phyloP scores from a whole-genome alignment of 2,113 vertebrate species.

The Heptranchias perlo region DNA sequence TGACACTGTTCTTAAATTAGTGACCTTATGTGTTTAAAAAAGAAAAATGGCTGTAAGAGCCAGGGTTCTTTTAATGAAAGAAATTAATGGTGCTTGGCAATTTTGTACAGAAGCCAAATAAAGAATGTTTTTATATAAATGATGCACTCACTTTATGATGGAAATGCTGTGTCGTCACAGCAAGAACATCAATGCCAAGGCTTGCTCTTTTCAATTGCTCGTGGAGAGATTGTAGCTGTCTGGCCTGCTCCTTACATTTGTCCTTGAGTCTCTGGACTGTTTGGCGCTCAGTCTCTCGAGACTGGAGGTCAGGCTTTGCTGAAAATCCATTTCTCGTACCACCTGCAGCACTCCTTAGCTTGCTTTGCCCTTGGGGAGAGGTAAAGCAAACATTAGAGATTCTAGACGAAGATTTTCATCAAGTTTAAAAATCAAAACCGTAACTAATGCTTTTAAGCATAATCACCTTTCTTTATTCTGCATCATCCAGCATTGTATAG shows the following conservation, averaged over 20 bases:
- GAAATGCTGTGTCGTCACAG: conserved; percentile 82
- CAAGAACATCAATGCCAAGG: conserved; percentile 74
- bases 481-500: background rate
- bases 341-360: conserved; percentile 52
- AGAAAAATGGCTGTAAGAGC: background rate
- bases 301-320: conserved; percentile 57
- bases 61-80: background rate
- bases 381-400: conserved; percentile 39
- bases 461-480: background rate
- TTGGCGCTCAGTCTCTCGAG: conserved; percentile 67
- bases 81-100: background rate
- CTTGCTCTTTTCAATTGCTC: conserved; percentile 66
- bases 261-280: conserved; percentile 71
- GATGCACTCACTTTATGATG: conserved; percentile 69
- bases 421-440: background rate
- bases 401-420: background rate
- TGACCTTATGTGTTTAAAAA: background rate
- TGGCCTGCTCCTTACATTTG: conserved; percentile 71
- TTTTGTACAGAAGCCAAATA: background rate
- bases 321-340: conserved; percentile 59
- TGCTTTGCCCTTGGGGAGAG: conserved; percentile 58
- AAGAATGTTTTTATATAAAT: background rate
- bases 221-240: conserved; percentile 61
- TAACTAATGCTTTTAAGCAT: background rate
- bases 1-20: background rate